A percentile compares a stretch with the other conserved stretches of the same genome.
These are phyloP conservation scores for Fragum sueziense DNA, from an alignment of 2,888 invertebrate species.

Conservation along the genomic window DNA sequence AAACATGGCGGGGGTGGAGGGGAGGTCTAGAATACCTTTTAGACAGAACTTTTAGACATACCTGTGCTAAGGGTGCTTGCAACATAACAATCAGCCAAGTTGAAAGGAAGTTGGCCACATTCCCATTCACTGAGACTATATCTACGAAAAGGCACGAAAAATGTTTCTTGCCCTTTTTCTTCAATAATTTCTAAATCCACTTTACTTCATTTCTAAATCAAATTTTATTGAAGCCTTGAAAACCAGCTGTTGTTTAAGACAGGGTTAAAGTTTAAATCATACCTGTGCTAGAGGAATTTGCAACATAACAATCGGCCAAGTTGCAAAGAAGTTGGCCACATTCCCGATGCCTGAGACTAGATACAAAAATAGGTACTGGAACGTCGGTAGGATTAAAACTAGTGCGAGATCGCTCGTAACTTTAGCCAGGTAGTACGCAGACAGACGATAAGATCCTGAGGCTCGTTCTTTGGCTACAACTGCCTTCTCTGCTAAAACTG, in stretches of 20 bases:
- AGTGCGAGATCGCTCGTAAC: slow-evolving; percentile 91
- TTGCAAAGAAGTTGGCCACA: slow-evolving; percentile 83
- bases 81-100: slow-evolving; percentile 84
- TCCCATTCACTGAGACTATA: slow-evolving; percentile 88
- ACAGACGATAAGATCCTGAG: slow-evolving; percentile 90
- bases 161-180: no score
- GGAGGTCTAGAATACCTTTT: no score
- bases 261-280: slow-evolving; percentile 49
- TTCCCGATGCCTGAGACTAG: slow-evolving; percentile 88
- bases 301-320: slow-evolving; percentile 83
- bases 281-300: slow-evolving; percentile 89
- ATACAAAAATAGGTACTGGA: slow-evolving; percentile 90
- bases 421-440: slow-evolving; percentile 91
- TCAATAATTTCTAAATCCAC: no score
- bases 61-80: slow-evolving; percentile 89
- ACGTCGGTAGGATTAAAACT: slow-evolving; percentile 89
- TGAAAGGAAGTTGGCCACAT: slow-evolving; percentile 83
- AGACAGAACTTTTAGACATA: slow-evolving; percentile 78
- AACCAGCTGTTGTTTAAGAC: background rate
- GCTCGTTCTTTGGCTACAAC: slow-evolving; percentile 91
- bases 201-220: no score
- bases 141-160: no score
- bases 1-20: no score
- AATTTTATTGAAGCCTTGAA: background rate
- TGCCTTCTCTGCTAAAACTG: slow-evolving; percentile 91